phyloP scores from a whole-genome alignment of 2,113 vertebrate species.

The Ginglymostoma cirratum region DNA sequence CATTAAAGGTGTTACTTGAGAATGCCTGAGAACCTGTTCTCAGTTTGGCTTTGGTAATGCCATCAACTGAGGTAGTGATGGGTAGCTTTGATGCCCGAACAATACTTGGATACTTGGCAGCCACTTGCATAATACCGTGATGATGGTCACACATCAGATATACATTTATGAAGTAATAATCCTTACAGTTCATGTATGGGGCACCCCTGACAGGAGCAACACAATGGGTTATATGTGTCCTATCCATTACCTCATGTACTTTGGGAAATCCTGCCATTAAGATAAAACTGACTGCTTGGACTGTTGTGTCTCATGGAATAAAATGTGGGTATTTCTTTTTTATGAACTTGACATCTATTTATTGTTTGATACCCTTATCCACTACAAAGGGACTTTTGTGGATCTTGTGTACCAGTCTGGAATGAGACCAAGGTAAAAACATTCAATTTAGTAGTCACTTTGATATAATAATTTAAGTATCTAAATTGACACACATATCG shows the following conservation, averaged over 20 bases:
- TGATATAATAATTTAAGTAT: neutral
- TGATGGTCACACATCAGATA: neutral
- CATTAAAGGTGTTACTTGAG: neutral
- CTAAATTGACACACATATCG: neutral
- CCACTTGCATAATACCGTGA: neutral
- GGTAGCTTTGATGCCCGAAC: neutral
- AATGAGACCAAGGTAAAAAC: neutral
- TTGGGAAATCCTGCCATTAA: neutral
- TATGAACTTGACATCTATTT: neutral
- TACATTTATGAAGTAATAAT: neutral
- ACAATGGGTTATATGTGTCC: neutral
- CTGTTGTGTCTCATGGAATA: neutral
- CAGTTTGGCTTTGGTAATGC: neutral
- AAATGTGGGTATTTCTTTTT: neutral
- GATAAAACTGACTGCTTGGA: neutral
- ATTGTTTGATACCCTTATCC: neutral
- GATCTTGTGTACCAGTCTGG: neutral
- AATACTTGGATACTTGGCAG: neutral
- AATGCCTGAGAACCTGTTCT: neutral
- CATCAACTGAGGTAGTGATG: neutral
- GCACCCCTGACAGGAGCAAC: neutral
- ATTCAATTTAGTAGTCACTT: neutral
- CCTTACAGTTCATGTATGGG: neutral
- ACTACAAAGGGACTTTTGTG: neutral
- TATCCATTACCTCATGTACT: neutral